Evolutionary conservation across 2,888 invertebrate species (phyloP), one percentile per base, ranked within the genome.

Genomic region (Drosophila lacicola): DNA sequence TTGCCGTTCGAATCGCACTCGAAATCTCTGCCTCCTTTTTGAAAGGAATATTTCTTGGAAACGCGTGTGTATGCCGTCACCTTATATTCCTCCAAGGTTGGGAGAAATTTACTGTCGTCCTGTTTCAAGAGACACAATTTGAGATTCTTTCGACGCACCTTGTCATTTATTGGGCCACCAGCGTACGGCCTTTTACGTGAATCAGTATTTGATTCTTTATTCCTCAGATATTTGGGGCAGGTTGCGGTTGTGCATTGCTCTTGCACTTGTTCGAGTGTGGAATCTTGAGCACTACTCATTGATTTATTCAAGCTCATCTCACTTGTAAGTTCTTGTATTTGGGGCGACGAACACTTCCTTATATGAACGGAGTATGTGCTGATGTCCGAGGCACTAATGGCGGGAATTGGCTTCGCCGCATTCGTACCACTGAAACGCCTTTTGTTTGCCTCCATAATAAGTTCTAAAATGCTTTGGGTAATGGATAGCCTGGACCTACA

Each of bases 21-120:
- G 1, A 0, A 10, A 14, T 60, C 44, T 1, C 11, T 21, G 10
- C 53, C 44, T 0, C 53, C 50, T 9, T 34, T 46, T 34, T 45
- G 61, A 1, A 13, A 34, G 4, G 56, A 13, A 29, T 39, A 19
- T 1, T 8, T 34, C 9, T 33, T 11, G 10, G 10, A 29, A 14
- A 14, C 47, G 0, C 29, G 62, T 13, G 17, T 41, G 8, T 56
- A 49, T 13, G 74, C 74, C 3, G 51, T 58, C 17, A 71, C 68
- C 47, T 33, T 53, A 25, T 51, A 66, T 44, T 73, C 67, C 11
- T 65, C 42, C 9, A 73, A 14, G 5, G 29, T 10, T n/a, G 58
- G 14, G 10, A 42, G 11, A 4, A 21, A 36, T 4, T 44, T 6
- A 4, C 11, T 3, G 1, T 11, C 33, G 1, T 44, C 34, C n/a